These are phyloP conservation scores for Ditylenchus weischeri DNA, from an alignment of 2,888 invertebrate species.

Conservation along the genomic window DNA sequence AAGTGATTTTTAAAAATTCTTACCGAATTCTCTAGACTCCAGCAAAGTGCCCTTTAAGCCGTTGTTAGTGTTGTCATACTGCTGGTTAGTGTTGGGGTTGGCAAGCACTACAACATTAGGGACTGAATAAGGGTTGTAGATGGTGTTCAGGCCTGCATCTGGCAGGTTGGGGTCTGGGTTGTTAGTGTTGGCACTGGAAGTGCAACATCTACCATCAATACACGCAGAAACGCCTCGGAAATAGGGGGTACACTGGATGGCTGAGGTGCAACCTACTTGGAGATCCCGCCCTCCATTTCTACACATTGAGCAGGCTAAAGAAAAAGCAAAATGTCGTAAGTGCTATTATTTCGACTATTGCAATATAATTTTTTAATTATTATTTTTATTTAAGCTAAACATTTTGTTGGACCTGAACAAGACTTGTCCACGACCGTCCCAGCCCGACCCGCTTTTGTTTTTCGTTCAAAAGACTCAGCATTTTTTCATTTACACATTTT, in stretches of 20 bases:
- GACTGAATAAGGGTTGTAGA: not conserved
- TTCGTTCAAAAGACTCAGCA: no score
- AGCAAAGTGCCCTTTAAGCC: not conserved
- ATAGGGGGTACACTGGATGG: conserved; percentile 49
- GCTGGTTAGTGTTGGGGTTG: not conserved
- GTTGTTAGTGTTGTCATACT: conserved; percentile 6
- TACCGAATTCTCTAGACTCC: conserved; percentile 4
- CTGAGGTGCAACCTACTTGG: conserved; percentile 42
- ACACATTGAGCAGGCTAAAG: conserved; percentile 31
- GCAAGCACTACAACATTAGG: no score
- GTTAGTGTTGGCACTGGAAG: conserved; percentile 32
- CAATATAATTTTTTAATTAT: no score
- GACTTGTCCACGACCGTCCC: no score
- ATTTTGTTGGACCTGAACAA: no score
- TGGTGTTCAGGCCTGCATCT: not conserved
- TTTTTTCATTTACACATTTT: no score
- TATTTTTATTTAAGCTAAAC: no score
- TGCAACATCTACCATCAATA: conserved; percentile 49
- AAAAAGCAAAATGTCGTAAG: no score
- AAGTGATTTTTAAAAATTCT: not conserved
- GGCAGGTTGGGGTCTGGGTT: conserved; percentile 10
- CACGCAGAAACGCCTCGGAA: conserved; percentile 43
- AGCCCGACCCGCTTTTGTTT: no score
- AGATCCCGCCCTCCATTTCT: conserved; percentile 46
- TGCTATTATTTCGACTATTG: no score